Evolutionary conservation across 1,140 invertebrate genomes (phyloP).

Genomic region (Meloidogyne chitwoodi): DNA sequence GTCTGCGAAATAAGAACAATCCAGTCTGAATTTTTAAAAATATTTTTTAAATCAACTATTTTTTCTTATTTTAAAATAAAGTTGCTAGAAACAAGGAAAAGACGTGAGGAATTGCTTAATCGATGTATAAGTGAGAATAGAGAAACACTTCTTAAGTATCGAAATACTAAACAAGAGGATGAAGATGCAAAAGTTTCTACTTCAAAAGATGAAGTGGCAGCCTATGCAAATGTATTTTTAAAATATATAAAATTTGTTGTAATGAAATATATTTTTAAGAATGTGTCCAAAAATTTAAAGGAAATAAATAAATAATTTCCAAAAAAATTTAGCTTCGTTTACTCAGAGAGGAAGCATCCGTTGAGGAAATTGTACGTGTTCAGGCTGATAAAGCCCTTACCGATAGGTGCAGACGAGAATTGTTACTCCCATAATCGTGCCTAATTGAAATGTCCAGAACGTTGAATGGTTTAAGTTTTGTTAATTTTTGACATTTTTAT

Average conservation of each 20-base stretch:
- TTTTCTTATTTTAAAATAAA: slow-evolving; percentile 5
- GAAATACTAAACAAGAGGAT: neutral
- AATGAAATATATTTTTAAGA: neutral
- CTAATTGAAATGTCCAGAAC: neutral
- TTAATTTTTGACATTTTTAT: neutral
- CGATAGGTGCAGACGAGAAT: slow-evolving; percentile 42
- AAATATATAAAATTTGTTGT: neutral
- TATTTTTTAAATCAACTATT: neutral
- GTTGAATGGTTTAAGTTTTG: neutral
- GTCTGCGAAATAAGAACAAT: too few species aligned
- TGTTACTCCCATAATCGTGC: neutral
- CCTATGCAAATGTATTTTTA: neutral
- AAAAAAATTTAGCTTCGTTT: slow-evolving; percentile 23
- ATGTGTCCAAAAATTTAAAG: too few species aligned
- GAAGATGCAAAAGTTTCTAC: neutral
- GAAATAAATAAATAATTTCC: neutral
- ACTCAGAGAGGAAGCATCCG: slow-evolving; percentile 16
- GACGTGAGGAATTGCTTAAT: slow-evolving; percentile 28
- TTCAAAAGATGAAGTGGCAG: neutral
- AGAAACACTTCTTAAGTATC: neutral
- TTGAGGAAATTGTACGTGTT: slow-evolving; percentile 32
- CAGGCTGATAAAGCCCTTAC: slow-evolving; percentile 35
- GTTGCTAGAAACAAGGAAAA: slow-evolving; percentile 29
- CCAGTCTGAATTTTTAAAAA: neutral
- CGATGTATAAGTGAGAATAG: slow-evolving; percentile 36